Evolutionary conservation across 2,888 invertebrate species (phyloP).

Genomic region (Lamellibrachia satsuma): DNA sequence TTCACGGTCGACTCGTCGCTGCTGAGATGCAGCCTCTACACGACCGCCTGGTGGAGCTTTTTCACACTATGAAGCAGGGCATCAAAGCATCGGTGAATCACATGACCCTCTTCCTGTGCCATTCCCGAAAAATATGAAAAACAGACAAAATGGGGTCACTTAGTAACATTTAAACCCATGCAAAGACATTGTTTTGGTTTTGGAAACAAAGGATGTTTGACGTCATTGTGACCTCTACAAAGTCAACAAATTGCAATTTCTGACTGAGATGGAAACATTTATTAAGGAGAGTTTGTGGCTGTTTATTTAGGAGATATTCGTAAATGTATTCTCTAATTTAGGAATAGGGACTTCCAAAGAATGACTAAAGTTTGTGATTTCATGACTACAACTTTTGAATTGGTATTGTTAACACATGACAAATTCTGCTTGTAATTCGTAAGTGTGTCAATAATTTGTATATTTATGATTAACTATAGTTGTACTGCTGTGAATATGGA

Average conservation of each 20-base stretch:
- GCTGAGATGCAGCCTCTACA: slow-evolving; percentile 52
- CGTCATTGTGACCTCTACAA: not conserved
- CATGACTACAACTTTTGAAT: no score
- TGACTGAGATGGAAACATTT: not conserved
- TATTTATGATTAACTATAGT: not conserved
- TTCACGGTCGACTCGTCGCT: slow-evolving; percentile 51
- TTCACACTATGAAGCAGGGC: slow-evolving; percentile 48
- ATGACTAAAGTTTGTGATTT: no score
- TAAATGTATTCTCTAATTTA: not conserved
- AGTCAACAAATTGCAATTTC: not conserved
- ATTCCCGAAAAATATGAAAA: not conserved
- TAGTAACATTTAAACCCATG: not conserved
- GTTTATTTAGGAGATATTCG: not conserved
- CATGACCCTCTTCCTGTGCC: not conserved
- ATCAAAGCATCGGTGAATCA: slow-evolving; percentile 44
- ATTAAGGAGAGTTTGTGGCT: not conserved
- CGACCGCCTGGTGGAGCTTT: slow-evolving; percentile 47
- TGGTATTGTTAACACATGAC: no score
- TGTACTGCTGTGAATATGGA: not conserved
- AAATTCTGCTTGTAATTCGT: no score
- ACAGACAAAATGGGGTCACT: not conserved
- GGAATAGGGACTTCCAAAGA: no score
- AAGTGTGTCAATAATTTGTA: slow-evolving; percentile 6
- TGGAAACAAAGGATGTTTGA: not conserved
- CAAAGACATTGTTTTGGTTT: no score